Evolutionary conservation across 2,113 vertebrate genomes (phyloP), one percentile per base, ranked within the genome.

Genomic region (Epinephelus fuscoguttatus): DNA sequence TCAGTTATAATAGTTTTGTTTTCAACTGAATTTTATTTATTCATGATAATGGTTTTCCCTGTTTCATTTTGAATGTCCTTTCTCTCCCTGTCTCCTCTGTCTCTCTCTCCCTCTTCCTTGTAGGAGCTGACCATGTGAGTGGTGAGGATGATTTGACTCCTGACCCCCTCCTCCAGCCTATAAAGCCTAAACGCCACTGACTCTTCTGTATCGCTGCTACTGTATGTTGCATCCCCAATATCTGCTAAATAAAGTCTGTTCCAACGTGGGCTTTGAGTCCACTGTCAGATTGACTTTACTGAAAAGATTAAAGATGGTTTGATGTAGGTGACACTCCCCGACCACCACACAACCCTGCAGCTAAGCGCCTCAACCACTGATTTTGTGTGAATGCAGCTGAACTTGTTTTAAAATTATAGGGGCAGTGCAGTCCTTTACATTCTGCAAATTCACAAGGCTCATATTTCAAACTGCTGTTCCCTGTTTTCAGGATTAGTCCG

Each of bases 101-200:
- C 21, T 77, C 52, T 76, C 13, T 70, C 19, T 50, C 15, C 27
- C 27, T 50, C 19, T 72, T 40, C 47, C 21, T n/a, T 52, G 25
- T 11, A 96, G 96, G 96, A 96, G 91, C 92, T 96, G 92, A 96
- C 96, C 88, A 96, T 96, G 96, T 96, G 90, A 95, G 70, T 61
- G 57, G 82, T 69, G 89, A 91, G 74, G 84, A 85, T 33, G 62
- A 64, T 78, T 50, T 57, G 56, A 82, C 82, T 81, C 63, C 61
- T 79, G 63, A 66, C 57, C 68, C 84, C 81, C 77, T 76, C 66
- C 84, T 90, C 90, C 88, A 89, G 81, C 90, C 93, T 92, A 78
- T 78, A 82, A 89, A 91, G 90, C 90, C 90, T 92, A 89, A 89
- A 92, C 27, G 85, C 92, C 85, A 91, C 87, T 84, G 89, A 91